Evolutionary conservation across 2,888 invertebrate genomes (phyloP).

Genomic region (Agrotis exclamationis): DNA sequence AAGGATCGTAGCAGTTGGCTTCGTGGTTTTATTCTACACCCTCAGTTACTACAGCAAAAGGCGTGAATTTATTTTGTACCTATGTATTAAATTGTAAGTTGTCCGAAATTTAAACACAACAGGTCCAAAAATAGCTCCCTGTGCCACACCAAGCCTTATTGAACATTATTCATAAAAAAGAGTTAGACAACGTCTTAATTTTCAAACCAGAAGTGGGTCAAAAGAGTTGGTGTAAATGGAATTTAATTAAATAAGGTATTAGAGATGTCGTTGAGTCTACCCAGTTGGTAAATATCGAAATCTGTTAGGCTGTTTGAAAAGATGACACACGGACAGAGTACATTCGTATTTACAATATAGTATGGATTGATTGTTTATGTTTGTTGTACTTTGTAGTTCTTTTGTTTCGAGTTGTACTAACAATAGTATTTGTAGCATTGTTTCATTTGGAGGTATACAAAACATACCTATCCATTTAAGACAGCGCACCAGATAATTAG

Average conservation of each 20-base stretch:
- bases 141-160: neutral
- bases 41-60: too few relatives aligned
- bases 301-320: too few relatives aligned
- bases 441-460: neutral
- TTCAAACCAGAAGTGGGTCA: too few relatives aligned
- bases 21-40: too few relatives aligned
- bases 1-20: too few relatives aligned
- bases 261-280: too few relatives aligned
- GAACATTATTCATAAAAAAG: neutral
- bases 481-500: neutral
- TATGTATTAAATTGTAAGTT: too few relatives aligned
- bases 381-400: neutral
- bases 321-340: neutral
- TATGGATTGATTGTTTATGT: neutral
- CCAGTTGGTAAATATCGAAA: too few relatives aligned
- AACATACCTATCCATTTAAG: slow-evolving; percentile 2
- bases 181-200: neutral
- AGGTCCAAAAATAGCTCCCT: neutral
- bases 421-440: neutral
- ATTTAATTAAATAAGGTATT: too few relatives aligned
- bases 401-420: slow-evolving; percentile 7
- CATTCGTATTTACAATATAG: neutral
- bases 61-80: too few relatives aligned
- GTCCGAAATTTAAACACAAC: neutral
- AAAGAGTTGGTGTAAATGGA: too few relatives aligned